A percentile compares a stretch with the other conserved stretches of the same genome.
These are phyloP conservation scores for Orthosia gothica DNA, from an alignment of 2,888 invertebrate genomes.

Conservation along the genomic window DNA sequence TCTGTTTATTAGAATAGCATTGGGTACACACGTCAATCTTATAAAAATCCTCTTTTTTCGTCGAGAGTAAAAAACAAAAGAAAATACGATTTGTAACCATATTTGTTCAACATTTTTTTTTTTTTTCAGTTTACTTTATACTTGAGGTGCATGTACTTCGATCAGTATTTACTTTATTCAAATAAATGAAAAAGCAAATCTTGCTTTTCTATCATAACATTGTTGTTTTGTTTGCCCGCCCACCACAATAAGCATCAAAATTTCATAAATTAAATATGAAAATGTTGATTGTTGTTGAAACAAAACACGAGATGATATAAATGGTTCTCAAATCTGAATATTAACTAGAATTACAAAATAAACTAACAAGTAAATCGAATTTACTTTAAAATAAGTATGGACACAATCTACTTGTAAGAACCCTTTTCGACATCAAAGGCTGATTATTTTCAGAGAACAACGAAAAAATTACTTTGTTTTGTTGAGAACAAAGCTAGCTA, in stretches of 20 bases:
- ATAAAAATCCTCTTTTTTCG: too few relatives aligned
- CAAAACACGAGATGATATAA: background rate
- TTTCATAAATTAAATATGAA: slow-evolving; percentile 9
- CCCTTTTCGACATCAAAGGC: background rate
- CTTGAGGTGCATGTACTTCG: background rate
- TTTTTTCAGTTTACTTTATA: background rate
- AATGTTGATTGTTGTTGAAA: slow-evolving; percentile 20
- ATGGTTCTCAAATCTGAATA: slow-evolving; percentile 3
- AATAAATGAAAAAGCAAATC: background rate
- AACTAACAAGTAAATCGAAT: slow-evolving; percentile 1
- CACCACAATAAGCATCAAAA: background rate
- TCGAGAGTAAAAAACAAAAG: too few relatives aligned
- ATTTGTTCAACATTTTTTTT: background rate
- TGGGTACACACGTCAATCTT: too few relatives aligned
- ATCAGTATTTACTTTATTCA: background rate
- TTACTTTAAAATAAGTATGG: background rate
- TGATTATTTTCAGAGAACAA: background rate
- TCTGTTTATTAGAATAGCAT: too few relatives aligned
- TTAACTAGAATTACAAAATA: background rate
- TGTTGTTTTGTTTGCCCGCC: background rate
- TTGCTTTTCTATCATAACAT: background rate
- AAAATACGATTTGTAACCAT: too few relatives aligned
- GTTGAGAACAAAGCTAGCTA: background rate
- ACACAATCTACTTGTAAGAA: background rate
- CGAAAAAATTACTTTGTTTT: background rate